These are phyloP conservation scores for Limonius californicus DNA, from an alignment of 1,140 invertebrate species.

Conservation along the genomic window DNA sequence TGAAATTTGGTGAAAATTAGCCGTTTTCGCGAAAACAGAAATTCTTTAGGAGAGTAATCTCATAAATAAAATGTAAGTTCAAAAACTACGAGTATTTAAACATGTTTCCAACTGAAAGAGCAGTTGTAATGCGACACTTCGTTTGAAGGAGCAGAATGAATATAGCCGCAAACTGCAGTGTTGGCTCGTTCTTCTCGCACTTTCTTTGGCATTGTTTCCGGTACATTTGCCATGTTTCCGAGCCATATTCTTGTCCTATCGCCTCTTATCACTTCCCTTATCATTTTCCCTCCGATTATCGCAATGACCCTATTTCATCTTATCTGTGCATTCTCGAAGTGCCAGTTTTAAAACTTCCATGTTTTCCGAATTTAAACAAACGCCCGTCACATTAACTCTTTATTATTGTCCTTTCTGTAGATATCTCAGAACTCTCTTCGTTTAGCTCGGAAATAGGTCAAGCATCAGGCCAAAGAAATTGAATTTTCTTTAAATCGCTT, in stretches of 20 bases:
- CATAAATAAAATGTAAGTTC: conserved; percentile 5
- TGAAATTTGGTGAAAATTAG: no score
- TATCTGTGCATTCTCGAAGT: no score
- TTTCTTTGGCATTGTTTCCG: conserved; percentile 38
- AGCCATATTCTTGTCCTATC: conserved; percentile 37
- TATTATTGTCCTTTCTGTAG: no score
- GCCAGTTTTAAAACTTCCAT: no score
- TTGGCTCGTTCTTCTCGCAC: conserved; percentile 21
- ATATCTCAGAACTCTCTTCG: no score
- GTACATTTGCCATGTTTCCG: conserved; percentile 39
- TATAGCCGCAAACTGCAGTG: conserved; percentile 10
- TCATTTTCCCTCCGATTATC: conserved; percentile 38
- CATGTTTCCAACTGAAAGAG: neutral
- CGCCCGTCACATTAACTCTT: no score
- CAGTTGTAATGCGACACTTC: neutral
- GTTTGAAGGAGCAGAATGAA: conserved; percentile 4
- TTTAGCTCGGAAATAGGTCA: no score
- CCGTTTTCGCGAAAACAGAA: no score
- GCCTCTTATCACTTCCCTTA: conserved; percentile 35
- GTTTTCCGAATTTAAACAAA: no score
- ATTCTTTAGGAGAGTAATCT: no score
- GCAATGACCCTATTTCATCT: conserved; percentile 33
- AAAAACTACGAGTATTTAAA: neutral
- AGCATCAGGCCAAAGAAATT: no score
- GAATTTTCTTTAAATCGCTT: no score